Conservation (phyloP, 2,888 invertebrate genomes). For the Himalopsyche kuldschensis region DNA sequence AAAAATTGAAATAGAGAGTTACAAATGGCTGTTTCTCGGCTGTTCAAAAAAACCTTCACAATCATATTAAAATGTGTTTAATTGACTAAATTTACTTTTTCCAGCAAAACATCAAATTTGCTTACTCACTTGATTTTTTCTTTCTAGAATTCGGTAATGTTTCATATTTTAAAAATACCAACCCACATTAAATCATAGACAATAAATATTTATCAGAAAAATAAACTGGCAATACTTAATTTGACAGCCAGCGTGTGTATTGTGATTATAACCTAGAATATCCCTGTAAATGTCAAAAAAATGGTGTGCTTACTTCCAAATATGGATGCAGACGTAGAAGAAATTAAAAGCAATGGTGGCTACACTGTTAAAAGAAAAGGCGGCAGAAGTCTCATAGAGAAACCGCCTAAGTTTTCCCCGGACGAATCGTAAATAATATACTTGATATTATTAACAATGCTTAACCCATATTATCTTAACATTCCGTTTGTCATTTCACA, state of each 20-base stretch:
- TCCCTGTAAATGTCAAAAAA: not conserved
- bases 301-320: slow-evolving; percentile 28
- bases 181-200: too few species aligned
- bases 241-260: not conserved
- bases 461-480: not conserved
- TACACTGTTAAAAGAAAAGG: slow-evolving; percentile 47
- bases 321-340: slow-evolving; percentile 24
- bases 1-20: too few species aligned
- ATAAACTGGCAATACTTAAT: not conserved
- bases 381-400: slow-evolving; percentile 56
- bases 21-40: too few species aligned
- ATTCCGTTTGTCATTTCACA: too few species aligned
- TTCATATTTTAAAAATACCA: too few species aligned
- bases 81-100: too few species aligned
- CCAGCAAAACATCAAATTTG: too few species aligned
- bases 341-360: slow-evolving; percentile 17
- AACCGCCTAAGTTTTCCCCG: slow-evolving; percentile 53
- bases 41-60: too few species aligned
- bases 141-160: too few species aligned
- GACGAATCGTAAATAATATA: slow-evolving; percentile 54
- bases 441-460: not conserved
- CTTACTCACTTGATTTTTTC: too few species aligned
- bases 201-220: too few species aligned
- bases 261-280: not conserved
- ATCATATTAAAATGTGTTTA: too few species aligned